Percentiles rank a stretch among this genome's conserved stretches.
phyloP scores from a whole-genome alignment of 2,888 invertebrate species.

The Sarcophaga rosellei region DNA sequence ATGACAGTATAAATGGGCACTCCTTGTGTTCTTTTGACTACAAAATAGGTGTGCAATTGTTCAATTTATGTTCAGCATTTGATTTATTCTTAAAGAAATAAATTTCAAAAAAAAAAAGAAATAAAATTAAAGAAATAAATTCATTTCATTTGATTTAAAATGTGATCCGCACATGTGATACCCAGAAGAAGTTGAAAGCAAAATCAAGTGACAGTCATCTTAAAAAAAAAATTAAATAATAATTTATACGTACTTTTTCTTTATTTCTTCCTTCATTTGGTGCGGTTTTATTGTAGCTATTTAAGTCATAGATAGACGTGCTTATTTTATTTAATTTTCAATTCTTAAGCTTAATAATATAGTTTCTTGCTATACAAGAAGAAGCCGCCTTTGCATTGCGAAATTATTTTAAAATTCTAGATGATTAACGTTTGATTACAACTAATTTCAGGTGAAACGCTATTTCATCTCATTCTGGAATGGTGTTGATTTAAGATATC shows the following conservation, averaged over 20 bases:
- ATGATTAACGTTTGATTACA: slow-evolving; percentile 38
- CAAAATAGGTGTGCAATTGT: slow-evolving; percentile 46
- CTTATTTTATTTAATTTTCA: slow-evolving; percentile 44
- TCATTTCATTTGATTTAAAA: slow-evolving; percentile 1
- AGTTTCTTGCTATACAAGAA: background rate
- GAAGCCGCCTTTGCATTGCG: slow-evolving; percentile 21
- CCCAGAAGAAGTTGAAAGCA: too few species aligned
- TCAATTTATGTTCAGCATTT: slow-evolving; percentile 43
- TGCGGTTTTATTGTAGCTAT: background rate
- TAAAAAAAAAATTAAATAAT: background rate
- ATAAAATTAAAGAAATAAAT: background rate
- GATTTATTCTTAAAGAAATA: slow-evolving; percentile 30
- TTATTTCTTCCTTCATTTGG: background rate
- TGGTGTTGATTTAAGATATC: slow-evolving; percentile 95
- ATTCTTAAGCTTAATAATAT: background rate
- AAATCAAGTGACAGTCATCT: background rate
- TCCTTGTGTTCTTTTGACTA: slow-evolving; percentile 35
- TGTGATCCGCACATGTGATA: background rate
- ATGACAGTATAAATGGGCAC: slow-evolving; percentile 16
- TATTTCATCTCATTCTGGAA: slow-evolving; percentile 98
- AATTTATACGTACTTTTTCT: slow-evolving; percentile 13
- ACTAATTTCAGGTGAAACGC: slow-evolving; percentile 89
- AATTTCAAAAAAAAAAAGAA: background rate
- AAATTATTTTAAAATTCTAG: slow-evolving; percentile 50
- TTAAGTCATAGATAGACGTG: slow-evolving; percentile 34